A percentile compares a stretch with the other conserved stretches of the same genome.
Conservation (phyloP, 64 coral and sea anemone genomes). For the Montipora efflorescens region DNA sequence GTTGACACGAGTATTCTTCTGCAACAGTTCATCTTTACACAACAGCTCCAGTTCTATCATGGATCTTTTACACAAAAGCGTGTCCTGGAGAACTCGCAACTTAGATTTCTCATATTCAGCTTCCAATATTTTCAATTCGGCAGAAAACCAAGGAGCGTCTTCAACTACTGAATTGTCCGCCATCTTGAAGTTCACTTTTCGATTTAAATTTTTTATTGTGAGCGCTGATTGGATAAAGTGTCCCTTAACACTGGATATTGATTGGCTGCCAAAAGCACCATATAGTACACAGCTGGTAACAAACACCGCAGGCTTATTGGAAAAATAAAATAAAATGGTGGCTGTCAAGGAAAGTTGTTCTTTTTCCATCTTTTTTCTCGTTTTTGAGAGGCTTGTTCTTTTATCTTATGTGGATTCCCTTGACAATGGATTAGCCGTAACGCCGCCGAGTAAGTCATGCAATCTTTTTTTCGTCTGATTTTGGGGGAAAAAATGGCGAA, state of each 20-base stretch:
- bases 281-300: neutral
- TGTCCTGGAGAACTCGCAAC: slow-evolving; percentile 61
- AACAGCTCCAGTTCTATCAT: slow-evolving; percentile 55
- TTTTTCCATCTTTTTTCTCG: neutral
- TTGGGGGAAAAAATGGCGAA: neutral
- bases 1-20: slow-evolving; percentile 44
- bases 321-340: neutral
- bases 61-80: slow-evolving; percentile 57
- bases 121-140: slow-evolving; percentile 53
- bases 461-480: neutral
- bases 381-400: neutral
- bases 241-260: neutral
- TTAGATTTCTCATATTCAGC: slow-evolving; percentile 70
- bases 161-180: neutral
- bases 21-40: slow-evolving; percentile 55
- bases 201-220: slow-evolving; percentile 27
- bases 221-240: slow-evolving; percentile 48
- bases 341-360: neutral
- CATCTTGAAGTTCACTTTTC: slow-evolving; percentile 48
- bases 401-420: slow-evolving; percentile 13
- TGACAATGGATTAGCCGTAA: slow-evolving; percentile 68
- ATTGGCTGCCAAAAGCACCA: neutral
- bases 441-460: slow-evolving; percentile 67
- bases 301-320: neutral
- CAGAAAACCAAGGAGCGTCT: slow-evolving; percentile 18